phyloP scores from a whole-genome alignment of 2,888 invertebrate species.

The Zeuzera pyrina region DNA sequence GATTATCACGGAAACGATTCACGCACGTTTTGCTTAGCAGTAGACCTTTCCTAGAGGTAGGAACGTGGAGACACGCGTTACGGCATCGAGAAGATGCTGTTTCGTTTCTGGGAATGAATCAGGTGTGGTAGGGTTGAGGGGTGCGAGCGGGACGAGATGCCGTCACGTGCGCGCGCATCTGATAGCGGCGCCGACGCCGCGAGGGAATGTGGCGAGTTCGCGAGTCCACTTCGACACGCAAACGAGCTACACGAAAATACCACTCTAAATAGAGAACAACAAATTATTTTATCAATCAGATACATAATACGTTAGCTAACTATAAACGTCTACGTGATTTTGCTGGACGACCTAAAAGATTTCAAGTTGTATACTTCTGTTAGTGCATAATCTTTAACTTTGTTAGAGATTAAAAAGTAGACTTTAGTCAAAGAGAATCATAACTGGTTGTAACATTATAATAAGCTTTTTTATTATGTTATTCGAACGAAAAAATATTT shows the following conservation, averaged over 20 bases:
- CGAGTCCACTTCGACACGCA: slow-evolving; percentile 18
- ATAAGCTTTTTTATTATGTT: too few species aligned
- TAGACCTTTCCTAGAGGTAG: slow-evolving; percentile 21
- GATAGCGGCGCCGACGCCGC: slow-evolving; percentile 35
- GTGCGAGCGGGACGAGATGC: slow-evolving; percentile 26
- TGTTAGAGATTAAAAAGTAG: too few species aligned
- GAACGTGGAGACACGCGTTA: slow-evolving; percentile 29
- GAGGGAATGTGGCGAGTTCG: slow-evolving; percentile 32
- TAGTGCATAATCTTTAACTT: too few species aligned
- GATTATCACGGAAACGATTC: slow-evolving; percentile 32
- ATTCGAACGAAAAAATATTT: too few species aligned
- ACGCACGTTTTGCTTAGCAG: slow-evolving; percentile 20
- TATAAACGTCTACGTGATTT: too few species aligned
- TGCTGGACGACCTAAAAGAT: too few species aligned
- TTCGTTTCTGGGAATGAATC: neutral
- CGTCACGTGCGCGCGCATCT: slow-evolving; percentile 58
- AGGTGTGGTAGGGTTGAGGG: slow-evolving; percentile 16
- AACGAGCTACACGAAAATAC: slow-evolving; percentile 10
- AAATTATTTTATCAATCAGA: too few species aligned
- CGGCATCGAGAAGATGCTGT: slow-evolving; percentile 2
- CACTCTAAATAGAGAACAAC: slow-evolving; percentile 1
- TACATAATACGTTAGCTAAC: too few species aligned
- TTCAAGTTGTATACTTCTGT: too few species aligned
- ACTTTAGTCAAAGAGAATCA: too few species aligned
- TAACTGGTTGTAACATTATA: too few species aligned